Evolutionary conservation across 2,888 invertebrate genomes (phyloP).

Genomic region (Spisula subtruncata): DNA sequence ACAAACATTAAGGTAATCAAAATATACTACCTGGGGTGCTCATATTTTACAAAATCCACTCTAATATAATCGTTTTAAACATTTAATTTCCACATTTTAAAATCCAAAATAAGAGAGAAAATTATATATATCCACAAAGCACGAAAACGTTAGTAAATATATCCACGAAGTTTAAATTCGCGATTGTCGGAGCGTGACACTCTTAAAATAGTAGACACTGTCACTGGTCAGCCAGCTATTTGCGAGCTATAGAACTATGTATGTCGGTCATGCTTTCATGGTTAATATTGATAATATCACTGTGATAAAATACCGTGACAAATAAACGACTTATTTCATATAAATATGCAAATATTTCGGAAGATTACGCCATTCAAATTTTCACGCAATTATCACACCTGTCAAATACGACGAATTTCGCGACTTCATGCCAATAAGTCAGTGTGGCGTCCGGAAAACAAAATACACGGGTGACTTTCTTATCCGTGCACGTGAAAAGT

Average conservation of each 20-base stretch:
- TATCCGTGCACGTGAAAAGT: neutral
- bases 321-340: conserved; percentile 45
- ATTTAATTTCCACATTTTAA: conserved; percentile 45
- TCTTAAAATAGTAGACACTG: conserved; percentile 48
- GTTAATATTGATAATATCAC: neutral
- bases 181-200: conserved; percentile 38
- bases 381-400: conserved; percentile 49
- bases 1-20: neutral
- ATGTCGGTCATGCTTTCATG: conserved; percentile 2
- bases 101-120: conserved; percentile 39
- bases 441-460: neutral
- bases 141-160: conserved; percentile 42
- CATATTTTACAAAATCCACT: conserved; percentile 5
- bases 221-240: conserved; percentile 51
- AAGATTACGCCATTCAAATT: conserved; percentile 44
- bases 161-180: conserved; percentile 34
- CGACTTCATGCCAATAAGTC: neutral
- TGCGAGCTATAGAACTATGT: conserved; percentile 36
- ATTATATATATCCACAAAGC: conserved; percentile 34
- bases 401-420: neutral
- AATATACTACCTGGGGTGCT: neutral
- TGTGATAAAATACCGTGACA: conserved; percentile 37
- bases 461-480: neutral
- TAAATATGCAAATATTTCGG: conserved; percentile 49
- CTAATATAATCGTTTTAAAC: neutral